Conservation (phyloP, 1,140 invertebrate genomes). For the Leucophenga varia region DNA sequence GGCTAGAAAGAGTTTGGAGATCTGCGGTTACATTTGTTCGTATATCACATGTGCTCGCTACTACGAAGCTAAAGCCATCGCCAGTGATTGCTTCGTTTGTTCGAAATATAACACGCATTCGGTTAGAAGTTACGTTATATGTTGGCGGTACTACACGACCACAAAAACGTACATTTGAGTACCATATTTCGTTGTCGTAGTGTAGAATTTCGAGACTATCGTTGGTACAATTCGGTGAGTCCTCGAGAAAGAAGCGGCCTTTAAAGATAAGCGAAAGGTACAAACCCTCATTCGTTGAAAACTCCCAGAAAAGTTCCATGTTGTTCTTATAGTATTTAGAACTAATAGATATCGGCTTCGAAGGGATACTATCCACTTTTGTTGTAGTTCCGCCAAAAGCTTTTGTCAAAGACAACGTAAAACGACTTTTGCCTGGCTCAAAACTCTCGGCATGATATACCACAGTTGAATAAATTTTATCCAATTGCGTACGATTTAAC, state of each 20-base stretch:
- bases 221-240: constrained; percentile 68
- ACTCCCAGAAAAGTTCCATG: constrained; percentile 77
- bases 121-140: constrained; percentile 64
- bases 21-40: constrained; percentile 60
- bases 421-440: background rate
- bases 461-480: background rate
- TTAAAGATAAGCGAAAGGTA: constrained; percentile 61
- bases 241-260: constrained; percentile 72
- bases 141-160: constrained; percentile 64
- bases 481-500: constrained; percentile 12
- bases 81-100: constrained; percentile 66
- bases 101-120: constrained; percentile 70
- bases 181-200: constrained; percentile 58
- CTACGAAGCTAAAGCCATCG: constrained; percentile 70
- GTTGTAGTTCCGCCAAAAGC: constrained; percentile 5
- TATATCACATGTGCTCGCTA: constrained; percentile 69
- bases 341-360: constrained; percentile 16
- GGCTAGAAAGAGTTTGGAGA: constrained; percentile 45
- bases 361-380: background rate
- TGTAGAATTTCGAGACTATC: constrained; percentile 70
- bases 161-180: constrained; percentile 67
- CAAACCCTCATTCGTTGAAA: constrained; percentile 63
- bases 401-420: constrained; percentile 11
- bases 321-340: constrained; percentile 57
- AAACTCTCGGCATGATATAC: constrained; percentile 25